phyloP scores from a whole-genome alignment of 2,797 vertebrate genomes.

The Ptychadena robeensis region DNA sequence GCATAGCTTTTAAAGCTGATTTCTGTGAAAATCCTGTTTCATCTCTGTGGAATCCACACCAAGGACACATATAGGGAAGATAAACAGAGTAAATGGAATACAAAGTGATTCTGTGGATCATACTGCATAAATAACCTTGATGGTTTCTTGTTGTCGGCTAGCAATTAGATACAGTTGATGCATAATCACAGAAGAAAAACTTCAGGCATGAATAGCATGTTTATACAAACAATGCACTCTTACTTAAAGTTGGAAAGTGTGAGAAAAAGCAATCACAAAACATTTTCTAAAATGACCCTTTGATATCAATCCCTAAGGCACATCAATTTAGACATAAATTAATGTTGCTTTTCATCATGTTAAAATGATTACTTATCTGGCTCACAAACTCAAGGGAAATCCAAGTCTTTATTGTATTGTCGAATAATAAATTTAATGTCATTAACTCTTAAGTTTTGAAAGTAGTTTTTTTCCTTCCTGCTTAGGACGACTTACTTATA shows the following conservation, averaged over 20 bases:
- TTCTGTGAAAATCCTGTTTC: slow-evolving; percentile 25
- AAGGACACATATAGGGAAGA: slow-evolving; percentile 47
- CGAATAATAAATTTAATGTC: slow-evolving; percentile 23
- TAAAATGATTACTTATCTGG: slow-evolving; percentile 54
- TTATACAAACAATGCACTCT: slow-evolving; percentile 46
- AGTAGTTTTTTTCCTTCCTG: neutral
- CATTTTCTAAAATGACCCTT: slow-evolving; percentile 45
- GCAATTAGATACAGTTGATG: slow-evolving; percentile 46
- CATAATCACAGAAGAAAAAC: slow-evolving; percentile 44
- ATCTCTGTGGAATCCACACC: slow-evolving; percentile 41
- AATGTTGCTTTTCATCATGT: slow-evolving; percentile 54
- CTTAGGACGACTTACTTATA: neutral
- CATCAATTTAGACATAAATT: slow-evolving; percentile 54
- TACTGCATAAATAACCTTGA: slow-evolving; percentile 55
- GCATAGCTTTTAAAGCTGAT: slow-evolving; percentile 31
- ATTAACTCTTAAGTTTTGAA: slow-evolving; percentile 17
- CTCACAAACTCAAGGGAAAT: slow-evolving; percentile 37
- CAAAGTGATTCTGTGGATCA: slow-evolving; percentile 36
- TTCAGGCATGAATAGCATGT: slow-evolving; percentile 49
- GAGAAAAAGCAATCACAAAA: slow-evolving; percentile 38
- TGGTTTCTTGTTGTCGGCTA: slow-evolving; percentile 40
- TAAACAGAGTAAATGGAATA: slow-evolving; percentile 37
- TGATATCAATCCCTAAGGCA: slow-evolving; percentile 49
- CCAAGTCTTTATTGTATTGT: slow-evolving; percentile 3
- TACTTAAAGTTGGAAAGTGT: slow-evolving; percentile 44